phyloP scores from a whole-genome alignment of 2,113 vertebrate genomes.

The Sclerurus mexicanus region DNA sequence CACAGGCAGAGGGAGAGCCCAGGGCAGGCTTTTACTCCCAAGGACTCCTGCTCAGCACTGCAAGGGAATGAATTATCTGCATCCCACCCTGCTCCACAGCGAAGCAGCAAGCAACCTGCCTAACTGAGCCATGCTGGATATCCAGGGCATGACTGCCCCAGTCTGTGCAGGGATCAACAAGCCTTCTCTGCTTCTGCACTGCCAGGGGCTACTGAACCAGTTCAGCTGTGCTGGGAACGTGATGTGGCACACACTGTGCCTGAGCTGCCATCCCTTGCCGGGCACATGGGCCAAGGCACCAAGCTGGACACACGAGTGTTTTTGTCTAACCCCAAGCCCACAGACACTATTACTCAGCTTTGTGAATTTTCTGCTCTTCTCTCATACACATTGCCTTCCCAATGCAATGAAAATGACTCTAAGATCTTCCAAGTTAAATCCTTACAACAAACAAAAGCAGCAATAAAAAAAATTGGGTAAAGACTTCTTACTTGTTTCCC shows the following conservation, averaged over 20 bases:
- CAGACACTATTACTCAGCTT: neutral
- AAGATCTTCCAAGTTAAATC: neutral
- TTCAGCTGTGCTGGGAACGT: accelerated
- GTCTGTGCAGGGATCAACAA: neutral
- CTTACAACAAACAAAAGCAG: neutral
- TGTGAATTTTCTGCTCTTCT: neutral
- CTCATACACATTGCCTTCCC: neutral
- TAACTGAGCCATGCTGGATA: neutral
- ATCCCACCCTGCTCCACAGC: accelerated
- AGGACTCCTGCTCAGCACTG: neutral
- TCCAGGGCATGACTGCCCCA: neutral
- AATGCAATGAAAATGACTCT: neutral
- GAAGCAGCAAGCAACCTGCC: neutral
- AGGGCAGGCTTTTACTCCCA: neutral
- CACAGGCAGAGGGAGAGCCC: neutral
- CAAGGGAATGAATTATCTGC: too few relatives aligned
- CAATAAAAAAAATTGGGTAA: neutral
- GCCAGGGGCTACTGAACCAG: neutral
- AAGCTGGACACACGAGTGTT: accelerated
- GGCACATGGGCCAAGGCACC: too few relatives aligned
- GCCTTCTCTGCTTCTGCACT: neutral
- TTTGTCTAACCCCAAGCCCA: neutral
- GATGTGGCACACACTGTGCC: accelerated
- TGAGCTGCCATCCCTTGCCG: neutral
- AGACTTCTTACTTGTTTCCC: neutral